These are phyloP conservation scores for Zaprionus gabonicus DNA, from an alignment of 1,140 invertebrate species.

Conservation along the genomic window DNA sequence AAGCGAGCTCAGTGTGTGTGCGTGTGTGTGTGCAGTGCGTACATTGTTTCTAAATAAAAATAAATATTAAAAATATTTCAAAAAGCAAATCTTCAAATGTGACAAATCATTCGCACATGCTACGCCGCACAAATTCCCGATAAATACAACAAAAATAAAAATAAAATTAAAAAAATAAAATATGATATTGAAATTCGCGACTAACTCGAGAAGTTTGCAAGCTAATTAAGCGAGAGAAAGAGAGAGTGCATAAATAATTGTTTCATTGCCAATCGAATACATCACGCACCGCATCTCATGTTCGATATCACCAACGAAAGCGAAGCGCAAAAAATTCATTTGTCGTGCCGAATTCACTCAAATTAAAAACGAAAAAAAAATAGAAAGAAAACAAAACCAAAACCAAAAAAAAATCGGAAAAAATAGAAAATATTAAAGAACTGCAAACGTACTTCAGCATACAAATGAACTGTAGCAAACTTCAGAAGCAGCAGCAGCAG, in stretches of 20 bases:
- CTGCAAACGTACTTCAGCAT: conserved; percentile 56
- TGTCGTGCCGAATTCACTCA: conserved; percentile 58
- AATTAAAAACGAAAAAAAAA: conserved; percentile 30
- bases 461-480: conserved; percentile 79
- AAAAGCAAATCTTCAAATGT: conserved; percentile 17
- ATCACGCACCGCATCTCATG: conserved; percentile 61
- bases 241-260: conserved; percentile 9
- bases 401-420: conserved; percentile 20
- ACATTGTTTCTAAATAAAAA: conserved; percentile 41
- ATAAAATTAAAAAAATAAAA: conserved; percentile 3
- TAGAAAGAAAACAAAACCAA: neutral
- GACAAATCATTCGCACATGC: conserved; percentile 20
- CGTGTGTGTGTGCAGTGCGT: conserved; percentile 33
- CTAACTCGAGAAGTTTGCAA: neutral
- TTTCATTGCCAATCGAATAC: conserved; percentile 42
- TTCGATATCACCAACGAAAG: conserved; percentile 44
- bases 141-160: conserved; percentile 1
- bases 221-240: neutral
- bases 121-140: conserved; percentile 2
- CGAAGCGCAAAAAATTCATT: conserved; percentile 55
- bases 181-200: conserved; percentile 5
- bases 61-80: conserved; percentile 5
- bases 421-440: conserved; percentile 48
- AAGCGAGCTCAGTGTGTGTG: conserved; percentile 36
- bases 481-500: conserved; percentile 52